Percentiles rank a stretch among this genome's conserved stretches.
phyloP scores from a whole-genome alignment of 2,888 invertebrate genomes.

The Tachina fera region DNA sequence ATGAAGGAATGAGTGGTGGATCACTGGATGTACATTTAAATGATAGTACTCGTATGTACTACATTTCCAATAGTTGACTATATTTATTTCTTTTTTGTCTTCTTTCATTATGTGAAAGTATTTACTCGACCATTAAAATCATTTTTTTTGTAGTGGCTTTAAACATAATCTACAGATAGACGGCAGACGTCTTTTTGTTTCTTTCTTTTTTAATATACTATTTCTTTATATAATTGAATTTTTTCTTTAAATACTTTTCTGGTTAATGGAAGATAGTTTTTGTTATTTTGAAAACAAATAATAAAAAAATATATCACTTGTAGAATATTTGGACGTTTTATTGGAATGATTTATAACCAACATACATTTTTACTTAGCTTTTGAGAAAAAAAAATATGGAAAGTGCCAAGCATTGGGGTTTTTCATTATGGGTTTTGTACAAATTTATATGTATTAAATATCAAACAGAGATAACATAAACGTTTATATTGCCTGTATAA shows the following conservation, averaged over 20 bases:
- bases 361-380: too few species aligned
- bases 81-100: not conserved
- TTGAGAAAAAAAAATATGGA: too few species aligned
- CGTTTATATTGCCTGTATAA: too few species aligned
- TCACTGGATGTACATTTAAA: slow-evolving; percentile 10
- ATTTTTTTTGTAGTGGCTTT: slow-evolving; percentile 4
- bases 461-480: too few species aligned
- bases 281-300: too few species aligned
- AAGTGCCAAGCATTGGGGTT: too few species aligned
- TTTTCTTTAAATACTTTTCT: not conserved
- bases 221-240: not conserved
- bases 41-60: slow-evolving; percentile 10
- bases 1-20: not conserved
- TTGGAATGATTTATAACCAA: too few species aligned
- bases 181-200: not conserved
- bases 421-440: too few species aligned
- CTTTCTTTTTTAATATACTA: not conserved
- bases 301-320: too few species aligned
- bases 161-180: not conserved
- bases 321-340: too few species aligned
- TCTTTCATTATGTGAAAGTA: slow-evolving; percentile 51
- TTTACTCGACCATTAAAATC: slow-evolving; percentile 63
- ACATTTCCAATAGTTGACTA: slow-evolving; percentile 19
- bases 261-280: not conserved
- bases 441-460: too few species aligned